phyloP scores from a whole-genome alignment of 2,888 invertebrate genomes.

The Clitarchus hookeri region DNA sequence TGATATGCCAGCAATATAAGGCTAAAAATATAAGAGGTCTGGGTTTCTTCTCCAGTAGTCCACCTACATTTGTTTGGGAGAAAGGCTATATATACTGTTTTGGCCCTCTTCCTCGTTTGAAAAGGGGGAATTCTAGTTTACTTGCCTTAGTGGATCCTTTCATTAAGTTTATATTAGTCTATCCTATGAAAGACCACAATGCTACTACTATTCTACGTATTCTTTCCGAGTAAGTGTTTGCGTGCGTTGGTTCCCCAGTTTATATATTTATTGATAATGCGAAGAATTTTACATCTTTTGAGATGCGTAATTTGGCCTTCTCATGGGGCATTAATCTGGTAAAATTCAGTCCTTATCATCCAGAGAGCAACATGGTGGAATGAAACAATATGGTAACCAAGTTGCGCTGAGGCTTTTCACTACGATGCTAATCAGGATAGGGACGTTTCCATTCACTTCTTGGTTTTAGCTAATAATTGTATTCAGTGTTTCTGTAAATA shows the following conservation, averaged over 20 bases:
- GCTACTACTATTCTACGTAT: background rate
- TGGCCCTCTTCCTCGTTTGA: background rate
- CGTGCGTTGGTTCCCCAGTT: background rate
- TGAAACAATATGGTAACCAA: background rate
- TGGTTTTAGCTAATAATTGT: background rate
- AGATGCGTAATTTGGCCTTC: no score
- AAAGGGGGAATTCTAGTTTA: background rate
- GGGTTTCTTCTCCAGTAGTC: background rate
- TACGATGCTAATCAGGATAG: no score
- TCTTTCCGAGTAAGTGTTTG: background rate
- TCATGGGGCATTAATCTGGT: background rate
- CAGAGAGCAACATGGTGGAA: background rate
- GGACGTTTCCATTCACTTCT: background rate
- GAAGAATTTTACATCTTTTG: background rate
- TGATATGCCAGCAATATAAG: no score
- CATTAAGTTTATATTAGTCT: no score
- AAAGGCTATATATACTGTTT: background rate
- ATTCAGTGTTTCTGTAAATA: background rate
- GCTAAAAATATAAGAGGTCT: background rate
- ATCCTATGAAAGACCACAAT: background rate
- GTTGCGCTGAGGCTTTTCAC: background rate
- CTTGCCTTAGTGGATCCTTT: no score
- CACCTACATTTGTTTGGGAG: background rate
- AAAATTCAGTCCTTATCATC: background rate
- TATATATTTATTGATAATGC: background rate